These are phyloP conservation scores for Folsomia candida DNA, from an alignment of 2,888 invertebrate genomes.

Conservation along the genomic window DNA sequence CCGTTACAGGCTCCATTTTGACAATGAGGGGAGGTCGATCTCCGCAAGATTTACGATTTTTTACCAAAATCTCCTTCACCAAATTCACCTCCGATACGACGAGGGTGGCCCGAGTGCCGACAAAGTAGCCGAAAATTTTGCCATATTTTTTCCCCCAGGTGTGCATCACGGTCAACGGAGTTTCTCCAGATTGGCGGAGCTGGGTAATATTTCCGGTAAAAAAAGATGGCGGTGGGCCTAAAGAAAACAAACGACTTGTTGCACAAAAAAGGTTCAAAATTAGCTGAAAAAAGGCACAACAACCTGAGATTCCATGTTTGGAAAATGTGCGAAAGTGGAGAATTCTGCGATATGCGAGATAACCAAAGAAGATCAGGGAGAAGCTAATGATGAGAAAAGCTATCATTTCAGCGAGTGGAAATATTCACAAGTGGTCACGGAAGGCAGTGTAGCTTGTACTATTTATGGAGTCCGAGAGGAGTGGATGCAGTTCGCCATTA, in stretches of 20 bases:
- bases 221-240: slow-evolving; percentile 40
- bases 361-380: too few relatives aligned
- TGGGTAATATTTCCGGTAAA: slow-evolving; percentile 41
- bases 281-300: too few relatives aligned
- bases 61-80: slow-evolving; percentile 52
- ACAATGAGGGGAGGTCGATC: slow-evolving; percentile 50
- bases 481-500: too few relatives aligned
- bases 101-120: slow-evolving; percentile 45
- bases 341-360: too few relatives aligned
- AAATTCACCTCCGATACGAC: slow-evolving; percentile 50
- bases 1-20: slow-evolving; percentile 39
- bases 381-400: too few relatives aligned
- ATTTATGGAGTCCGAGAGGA: too few relatives aligned
- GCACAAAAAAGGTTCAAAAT: too few relatives aligned
- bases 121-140: slow-evolving; percentile 48
- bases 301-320: too few relatives aligned
- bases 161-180: slow-evolving; percentile 37
- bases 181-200: slow-evolving; percentile 22
- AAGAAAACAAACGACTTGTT: not conserved
- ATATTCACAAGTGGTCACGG: too few relatives aligned
- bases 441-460: too few relatives aligned
- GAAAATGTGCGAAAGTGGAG: too few relatives aligned
- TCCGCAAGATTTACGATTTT: slow-evolving; percentile 51
- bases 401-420: too few relatives aligned
- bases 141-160: slow-evolving; percentile 50